Conservation (phyloP, 2,113 vertebrate genomes). For the Esox niger region DNA sequence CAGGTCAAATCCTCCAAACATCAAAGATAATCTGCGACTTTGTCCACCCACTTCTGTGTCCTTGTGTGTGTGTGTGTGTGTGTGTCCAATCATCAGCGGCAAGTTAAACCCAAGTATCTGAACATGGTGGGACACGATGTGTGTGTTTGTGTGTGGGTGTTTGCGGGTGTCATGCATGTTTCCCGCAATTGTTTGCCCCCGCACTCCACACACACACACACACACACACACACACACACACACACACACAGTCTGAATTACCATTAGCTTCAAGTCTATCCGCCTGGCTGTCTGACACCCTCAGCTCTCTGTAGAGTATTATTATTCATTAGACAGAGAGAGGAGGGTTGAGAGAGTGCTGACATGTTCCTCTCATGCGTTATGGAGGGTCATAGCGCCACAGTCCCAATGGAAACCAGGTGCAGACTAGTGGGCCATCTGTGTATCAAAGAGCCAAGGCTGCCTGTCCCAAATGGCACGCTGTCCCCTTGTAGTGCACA, state of each 20-base stretch:
- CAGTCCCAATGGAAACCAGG: constrained; percentile 60
- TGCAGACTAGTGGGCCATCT: constrained; percentile 60
- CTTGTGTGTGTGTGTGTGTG: too few species aligned
- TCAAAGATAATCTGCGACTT: too few species aligned
- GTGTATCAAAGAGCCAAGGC: constrained; percentile 23
- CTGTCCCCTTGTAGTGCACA: too few species aligned
- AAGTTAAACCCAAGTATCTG: constrained; percentile 7
- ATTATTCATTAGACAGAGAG: constrained; percentile 35
- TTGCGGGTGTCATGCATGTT: neutral
- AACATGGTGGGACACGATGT: too few species aligned
- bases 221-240: neutral
- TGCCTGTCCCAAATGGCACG: too few species aligned
- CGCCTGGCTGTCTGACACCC: neutral
- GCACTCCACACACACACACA: too few species aligned
- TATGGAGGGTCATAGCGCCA: constrained; percentile 3
- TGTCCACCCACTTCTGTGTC: too few species aligned
- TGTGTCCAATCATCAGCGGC: too few species aligned
- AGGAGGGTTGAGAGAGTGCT: constrained; percentile 54
- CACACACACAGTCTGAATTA: constrained; percentile 33
- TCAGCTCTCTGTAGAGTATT: constrained; percentile 3
- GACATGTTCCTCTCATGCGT: constrained; percentile 54
- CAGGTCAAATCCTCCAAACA: too few species aligned
- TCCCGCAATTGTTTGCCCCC: too few species aligned
- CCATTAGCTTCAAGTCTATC: constrained; percentile 35
- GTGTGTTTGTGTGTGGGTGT: too few species aligned